Percentiles rank a stretch among this genome's conserved stretches.
Evolutionary conservation across 2,888 invertebrate species (phyloP).

Genomic region (Cinara cedri): DNA sequence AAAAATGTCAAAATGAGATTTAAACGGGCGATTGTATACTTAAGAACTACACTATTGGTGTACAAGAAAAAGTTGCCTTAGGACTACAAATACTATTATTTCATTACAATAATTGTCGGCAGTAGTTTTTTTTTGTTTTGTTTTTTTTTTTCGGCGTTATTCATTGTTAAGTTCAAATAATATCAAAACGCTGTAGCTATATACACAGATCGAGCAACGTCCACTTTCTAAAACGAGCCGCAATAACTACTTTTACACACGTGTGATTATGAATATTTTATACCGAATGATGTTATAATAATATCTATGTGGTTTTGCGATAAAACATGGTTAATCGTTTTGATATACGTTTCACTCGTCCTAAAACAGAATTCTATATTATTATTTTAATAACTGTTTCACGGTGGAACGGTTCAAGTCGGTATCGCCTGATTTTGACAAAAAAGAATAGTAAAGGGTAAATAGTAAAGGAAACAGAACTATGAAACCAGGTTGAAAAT

Average conservation of each 20-base stretch:
- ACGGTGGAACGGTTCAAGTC: too few species aligned
- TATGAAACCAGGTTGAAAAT: too few species aligned
- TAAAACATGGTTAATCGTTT: conserved; percentile 17
- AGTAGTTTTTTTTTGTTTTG: too few species aligned
- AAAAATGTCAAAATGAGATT: too few species aligned
- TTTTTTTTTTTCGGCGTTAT: conserved; percentile 35
- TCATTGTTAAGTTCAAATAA: conserved; percentile 37
- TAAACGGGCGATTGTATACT: too few species aligned
- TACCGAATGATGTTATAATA: conserved; percentile 11
- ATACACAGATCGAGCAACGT: conserved; percentile 27
- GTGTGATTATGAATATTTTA: conserved; percentile 49
- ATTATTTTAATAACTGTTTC: too few species aligned
- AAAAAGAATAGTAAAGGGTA: too few species aligned
- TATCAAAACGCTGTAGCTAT: conserved; percentile 8
- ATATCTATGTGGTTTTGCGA: neutral
- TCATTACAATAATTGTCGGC: neutral
- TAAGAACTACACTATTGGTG: too few species aligned
- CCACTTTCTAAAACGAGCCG: conserved; percentile 54
- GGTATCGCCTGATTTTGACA: too few species aligned
- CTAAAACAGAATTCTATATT: too few species aligned
- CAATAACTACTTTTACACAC: conserved; percentile 51
- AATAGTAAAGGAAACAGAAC: too few species aligned
- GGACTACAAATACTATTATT: conserved; percentile 10
- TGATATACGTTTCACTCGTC: conserved; percentile 3
- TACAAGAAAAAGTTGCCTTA: conserved; percentile 7